A percentile compares a stretch with the other conserved stretches of the same genome.
These are phyloP conservation scores for Pontoporia blainvillei DNA, from an alignment of 2,113 vertebrate genomes.

Conservation along the genomic window DNA sequence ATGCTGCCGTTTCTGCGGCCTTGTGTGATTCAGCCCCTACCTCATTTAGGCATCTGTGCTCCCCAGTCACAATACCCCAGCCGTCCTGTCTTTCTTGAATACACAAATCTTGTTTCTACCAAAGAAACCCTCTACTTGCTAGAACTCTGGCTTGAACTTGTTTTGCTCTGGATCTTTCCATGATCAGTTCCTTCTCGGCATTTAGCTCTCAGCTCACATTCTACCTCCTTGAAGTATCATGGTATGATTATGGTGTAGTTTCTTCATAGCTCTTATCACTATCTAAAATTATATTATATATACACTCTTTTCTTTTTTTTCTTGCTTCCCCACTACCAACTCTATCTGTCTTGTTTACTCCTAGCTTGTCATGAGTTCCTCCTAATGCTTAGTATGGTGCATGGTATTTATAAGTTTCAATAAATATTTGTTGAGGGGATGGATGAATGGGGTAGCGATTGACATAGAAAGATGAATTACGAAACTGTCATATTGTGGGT, in stretches of 20 bases:
- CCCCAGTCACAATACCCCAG: not conserved
- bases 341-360: not conserved
- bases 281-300: not conserved
- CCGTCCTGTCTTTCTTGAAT: not conserved
- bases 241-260: not conserved
- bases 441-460: not conserved
- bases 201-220: not conserved
- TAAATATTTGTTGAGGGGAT: not conserved
- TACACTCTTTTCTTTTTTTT: not conserved
- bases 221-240: accelerated
- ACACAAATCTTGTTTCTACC: not conserved
- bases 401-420: not conserved
- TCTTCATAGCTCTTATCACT: not conserved
- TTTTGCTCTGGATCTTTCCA: not conserved
- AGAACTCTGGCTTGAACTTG: too few species aligned
- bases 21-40: too few species aligned
- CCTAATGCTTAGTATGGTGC: not conserved
- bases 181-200: not conserved
- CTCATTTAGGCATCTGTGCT: not conserved
- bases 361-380: not conserved
- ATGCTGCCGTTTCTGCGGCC: not conserved
- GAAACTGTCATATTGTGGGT: not conserved
- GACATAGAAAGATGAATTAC: not conserved
- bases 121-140: not conserved
- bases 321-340: not conserved